phyloP scores from a whole-genome alignment of 2,113 vertebrate genomes.

The Taxidea taxus region DNA sequence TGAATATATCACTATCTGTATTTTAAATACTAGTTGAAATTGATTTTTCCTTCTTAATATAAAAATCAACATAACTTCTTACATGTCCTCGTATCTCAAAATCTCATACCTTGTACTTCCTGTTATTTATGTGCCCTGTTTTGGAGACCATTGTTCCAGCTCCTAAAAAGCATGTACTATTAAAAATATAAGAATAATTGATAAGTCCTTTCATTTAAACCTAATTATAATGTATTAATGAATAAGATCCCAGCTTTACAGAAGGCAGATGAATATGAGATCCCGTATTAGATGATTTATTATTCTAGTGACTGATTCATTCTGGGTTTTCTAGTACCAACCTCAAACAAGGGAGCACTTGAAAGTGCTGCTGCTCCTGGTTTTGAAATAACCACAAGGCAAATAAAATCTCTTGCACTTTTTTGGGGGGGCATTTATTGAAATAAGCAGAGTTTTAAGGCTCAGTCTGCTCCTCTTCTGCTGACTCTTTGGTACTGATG shows the following conservation, averaged over 20 bases:
- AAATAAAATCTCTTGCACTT: background rate
- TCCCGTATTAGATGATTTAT: background rate
- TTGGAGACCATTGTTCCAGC: background rate
- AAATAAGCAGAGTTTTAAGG: background rate
- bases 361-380: background rate
- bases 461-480: background rate
- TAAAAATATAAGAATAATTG: background rate
- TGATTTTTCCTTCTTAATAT: background rate
- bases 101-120: background rate
- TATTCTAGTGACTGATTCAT: background rate
- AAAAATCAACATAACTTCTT: background rate
- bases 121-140: background rate
- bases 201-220: background rate
- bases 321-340: background rate
- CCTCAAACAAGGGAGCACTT: background rate
- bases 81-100: background rate
- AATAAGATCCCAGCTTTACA: background rate
- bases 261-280: background rate
- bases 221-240: background rate
- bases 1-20: background rate
- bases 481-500: background rate
- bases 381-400: background rate
- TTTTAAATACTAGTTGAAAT: no score
- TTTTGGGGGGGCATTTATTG: background rate
- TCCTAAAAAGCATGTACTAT: background rate